Evolutionary conservation across 1,140 invertebrate species (phyloP), one percentile per base, ranked within the genome.

Genomic region (Proales similis): DNA sequence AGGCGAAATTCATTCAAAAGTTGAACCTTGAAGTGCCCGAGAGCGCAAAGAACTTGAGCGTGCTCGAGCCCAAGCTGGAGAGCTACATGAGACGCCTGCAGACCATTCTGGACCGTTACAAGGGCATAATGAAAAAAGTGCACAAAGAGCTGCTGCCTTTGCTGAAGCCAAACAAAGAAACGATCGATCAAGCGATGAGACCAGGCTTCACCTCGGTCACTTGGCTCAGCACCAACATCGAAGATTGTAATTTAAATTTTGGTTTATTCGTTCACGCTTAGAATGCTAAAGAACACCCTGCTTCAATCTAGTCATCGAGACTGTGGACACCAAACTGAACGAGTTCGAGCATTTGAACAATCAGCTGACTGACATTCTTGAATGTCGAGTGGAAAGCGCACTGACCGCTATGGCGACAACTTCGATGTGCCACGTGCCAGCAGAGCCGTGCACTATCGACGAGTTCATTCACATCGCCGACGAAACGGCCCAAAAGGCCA

Each of bases 361-460:
- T 65, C 68, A 70, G 67, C 84, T 90, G 3, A 86, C 88, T 66
- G 90, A 93, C 71, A 85, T 93, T 39, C 88, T 90, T 69, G 82
- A 83, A 5, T 91, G 90, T 70, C 82, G 89, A 70, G 88, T 95
- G 68, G 82, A 91, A 48, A 84, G 87, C 68, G 85, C 90, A 7
- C 77, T 95, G 2, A 78, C 82, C 30, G 85, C 84, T 63, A 93
- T 95, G 86, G 86, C 88, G 66, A 80, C 83, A 32, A 82, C 88
- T 22, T 82, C 83, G 1, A 74, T 93, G 5, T 84, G 89, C 64
- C 80, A 83, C 19, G 74, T 92, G 29, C 88, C 86, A 0, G 72
- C 77, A 70, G 84, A 86, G 43, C 84, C 88, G 1, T 89, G 88
- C 84, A 83, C 81, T 4, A 80, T 91, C 33, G 86, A 90, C 32